A percentile compares a stretch with the other conserved stretches of the same genome.
These are phyloP conservation scores for Bergia sp. DNA, from an alignment of 92 coral and sea anemone genomes.

Conservation along the genomic window DNA sequence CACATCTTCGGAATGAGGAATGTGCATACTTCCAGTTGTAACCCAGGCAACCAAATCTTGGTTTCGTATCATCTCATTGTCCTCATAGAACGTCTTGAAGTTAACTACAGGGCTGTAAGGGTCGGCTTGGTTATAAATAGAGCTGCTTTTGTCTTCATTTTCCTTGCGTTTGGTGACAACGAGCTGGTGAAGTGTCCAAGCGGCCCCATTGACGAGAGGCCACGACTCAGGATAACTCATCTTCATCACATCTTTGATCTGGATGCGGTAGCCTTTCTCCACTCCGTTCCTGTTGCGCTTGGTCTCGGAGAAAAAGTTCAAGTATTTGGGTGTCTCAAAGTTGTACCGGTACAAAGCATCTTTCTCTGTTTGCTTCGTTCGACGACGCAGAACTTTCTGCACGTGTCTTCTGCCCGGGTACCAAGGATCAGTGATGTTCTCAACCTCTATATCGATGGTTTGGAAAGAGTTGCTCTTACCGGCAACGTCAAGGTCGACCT, in stretches of 20 bases:
- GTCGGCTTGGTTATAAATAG: constrained; percentile 74
- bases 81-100: constrained; percentile 42
- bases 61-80: constrained; percentile 58
- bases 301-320: constrained; percentile 69
- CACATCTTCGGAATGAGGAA: constrained; percentile 68
- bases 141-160: constrained; percentile 63
- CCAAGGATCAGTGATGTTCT: constrained; percentile 68
- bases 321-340: constrained; percentile 68
- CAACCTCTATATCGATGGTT: constrained; percentile 54
- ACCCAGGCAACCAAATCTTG: constrained; percentile 72
- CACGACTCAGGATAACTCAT: constrained; percentile 73
- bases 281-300: constrained; percentile 59
- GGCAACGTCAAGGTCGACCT: constrained; percentile 77
- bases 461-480: constrained; percentile 73
- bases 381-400: constrained; percentile 62
- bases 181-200: constrained; percentile 71
- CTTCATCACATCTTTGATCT: constrained; percentile 67
- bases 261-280: constrained; percentile 72
- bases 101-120: constrained; percentile 68
- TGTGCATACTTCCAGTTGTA: constrained; percentile 56
- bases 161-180: constrained; percentile 76
- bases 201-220: constrained; percentile 65
- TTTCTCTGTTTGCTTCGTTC: constrained; percentile 63
- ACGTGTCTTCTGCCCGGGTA: constrained; percentile 54
- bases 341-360: constrained; percentile 70